Evolutionary conservation across 2,888 invertebrate genomes (phyloP).

Genomic region (Adineta ricciae): DNA sequence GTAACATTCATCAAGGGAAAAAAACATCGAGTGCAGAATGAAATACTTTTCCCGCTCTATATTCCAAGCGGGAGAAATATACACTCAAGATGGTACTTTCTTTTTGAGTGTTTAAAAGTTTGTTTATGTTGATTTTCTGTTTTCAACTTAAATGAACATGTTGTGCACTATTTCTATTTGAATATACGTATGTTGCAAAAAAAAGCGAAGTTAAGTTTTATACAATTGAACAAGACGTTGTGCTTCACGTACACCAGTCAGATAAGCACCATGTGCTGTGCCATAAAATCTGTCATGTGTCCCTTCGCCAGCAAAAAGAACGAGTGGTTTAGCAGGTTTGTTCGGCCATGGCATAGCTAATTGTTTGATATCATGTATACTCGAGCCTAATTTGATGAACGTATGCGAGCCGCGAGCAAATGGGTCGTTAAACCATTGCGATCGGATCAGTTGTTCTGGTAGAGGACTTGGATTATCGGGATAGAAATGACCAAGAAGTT

Average conservation of each 20-base stretch:
- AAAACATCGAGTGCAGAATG: no score
- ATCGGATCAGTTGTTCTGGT: background rate
- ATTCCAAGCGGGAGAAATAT: no score
- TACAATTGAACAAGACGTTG: background rate
- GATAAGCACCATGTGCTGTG: background rate
- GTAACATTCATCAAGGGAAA: no score
- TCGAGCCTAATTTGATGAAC: background rate
- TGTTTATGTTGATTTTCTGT: no score
- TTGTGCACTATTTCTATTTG: no score
- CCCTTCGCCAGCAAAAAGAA: conserved; percentile 14
- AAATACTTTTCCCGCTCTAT: no score
- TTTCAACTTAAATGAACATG: no score
- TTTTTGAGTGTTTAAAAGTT: no score
- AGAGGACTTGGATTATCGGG: background rate
- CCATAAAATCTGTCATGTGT: conserved; percentile 19
- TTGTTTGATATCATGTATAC: conserved; percentile 9
- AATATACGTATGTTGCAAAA: no score
- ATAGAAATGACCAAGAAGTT: background rate
- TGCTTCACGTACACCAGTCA: background rate
- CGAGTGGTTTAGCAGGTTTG: background rate
- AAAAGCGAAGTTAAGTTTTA: background rate
- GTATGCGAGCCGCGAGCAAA: background rate
- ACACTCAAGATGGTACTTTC: no score
- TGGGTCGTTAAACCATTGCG: background rate
- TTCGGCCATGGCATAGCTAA: background rate